Evolutionary conservation across 2,797 vertebrate genomes (phyloP), one percentile per base, ranked within the genome.

Genomic region (Coluber constrictor): DNA sequence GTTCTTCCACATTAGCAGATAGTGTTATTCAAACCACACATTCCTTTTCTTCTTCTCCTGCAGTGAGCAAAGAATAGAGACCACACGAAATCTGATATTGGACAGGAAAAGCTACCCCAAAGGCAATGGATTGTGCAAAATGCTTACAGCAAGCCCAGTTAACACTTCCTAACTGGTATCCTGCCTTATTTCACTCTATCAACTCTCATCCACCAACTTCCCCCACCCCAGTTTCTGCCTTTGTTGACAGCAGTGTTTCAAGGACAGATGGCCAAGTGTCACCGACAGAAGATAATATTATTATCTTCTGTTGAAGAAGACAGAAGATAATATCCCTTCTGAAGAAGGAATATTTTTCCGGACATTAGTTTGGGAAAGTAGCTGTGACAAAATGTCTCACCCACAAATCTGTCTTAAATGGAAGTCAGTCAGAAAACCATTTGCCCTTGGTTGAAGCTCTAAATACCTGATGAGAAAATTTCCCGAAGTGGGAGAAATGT

Each of bases 161-260:
- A 97, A 96, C 32, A 88, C 60, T 96, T 94, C 93, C 95, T 61
- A 87, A 86, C 63, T 94, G 96, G 97, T 90, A 97, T 98, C 97
- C 98, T 98, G 97, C 90, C 92, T 88, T 95, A 88, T 90, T 92
- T 56, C 60, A 25, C 10, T 92, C 70, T 91, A 88, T 86, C 87
- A 94, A 95, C 93, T 92, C 94, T 92, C 87, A 54, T 89, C 95
- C 94, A 57, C 2, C 27, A 83, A 43, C 29, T 18, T 47, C 54
- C 23, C 86, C 90, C 66, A 10, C 56, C 47, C 47, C 57, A 91
- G 13, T 43, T 54, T 94, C 93, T 94, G 87, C 70, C 92, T 89
- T 61, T 95, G 94, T 89, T 90, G 57, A 95, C 89, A 90, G 70
- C 7, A 93, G 88, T 92, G 92, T 96, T 89, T 29, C 63, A 94